A percentile compares a stretch with the other conserved stretches of the same genome.
phyloP scores from a whole-genome alignment of 2,888 invertebrate genomes.

The Leucophenga montana region DNA sequence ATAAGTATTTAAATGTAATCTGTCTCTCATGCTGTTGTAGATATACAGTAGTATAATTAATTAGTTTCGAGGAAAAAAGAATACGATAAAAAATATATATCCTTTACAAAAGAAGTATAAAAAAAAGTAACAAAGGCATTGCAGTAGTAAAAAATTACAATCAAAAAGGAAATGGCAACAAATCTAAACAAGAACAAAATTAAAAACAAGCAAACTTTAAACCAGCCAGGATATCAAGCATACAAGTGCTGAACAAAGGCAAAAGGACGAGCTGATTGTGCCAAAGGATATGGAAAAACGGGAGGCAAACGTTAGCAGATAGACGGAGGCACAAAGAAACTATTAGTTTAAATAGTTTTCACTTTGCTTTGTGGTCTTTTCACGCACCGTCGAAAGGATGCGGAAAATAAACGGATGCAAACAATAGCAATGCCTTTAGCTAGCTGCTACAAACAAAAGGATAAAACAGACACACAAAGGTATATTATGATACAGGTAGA shows the following conservation, averaged over 20 bases:
- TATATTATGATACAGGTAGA: too few species aligned
- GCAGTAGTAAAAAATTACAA: too few species aligned
- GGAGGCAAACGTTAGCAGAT: background rate
- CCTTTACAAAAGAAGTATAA: too few species aligned
- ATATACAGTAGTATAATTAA: too few species aligned
- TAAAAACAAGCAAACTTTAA: background rate
- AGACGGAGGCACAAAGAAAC: background rate
- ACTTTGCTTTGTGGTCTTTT: slow-evolving; percentile 7
- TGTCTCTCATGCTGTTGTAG: too few species aligned
- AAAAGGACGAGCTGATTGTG: background rate
- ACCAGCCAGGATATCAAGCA: background rate
- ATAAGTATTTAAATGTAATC: too few species aligned
- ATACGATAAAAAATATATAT: too few species aligned
- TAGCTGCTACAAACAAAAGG: too few species aligned
- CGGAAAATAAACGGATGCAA: background rate
- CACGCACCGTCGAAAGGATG: slow-evolving; percentile 4
- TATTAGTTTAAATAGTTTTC: slow-evolving; percentile 15
- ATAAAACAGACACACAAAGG: too few species aligned
- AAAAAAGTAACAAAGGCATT: too few species aligned
- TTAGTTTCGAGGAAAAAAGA: too few species aligned
- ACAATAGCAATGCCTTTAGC: too few species aligned
- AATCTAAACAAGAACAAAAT: background rate
- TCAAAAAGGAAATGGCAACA: background rate
- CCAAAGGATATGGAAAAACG: background rate
- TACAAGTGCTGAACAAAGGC: background rate